Percentiles rank a stretch among this genome's conserved stretches.
Conservation (phyloP, 2,797 vertebrate genomes). For the Falco concolor region DNA sequence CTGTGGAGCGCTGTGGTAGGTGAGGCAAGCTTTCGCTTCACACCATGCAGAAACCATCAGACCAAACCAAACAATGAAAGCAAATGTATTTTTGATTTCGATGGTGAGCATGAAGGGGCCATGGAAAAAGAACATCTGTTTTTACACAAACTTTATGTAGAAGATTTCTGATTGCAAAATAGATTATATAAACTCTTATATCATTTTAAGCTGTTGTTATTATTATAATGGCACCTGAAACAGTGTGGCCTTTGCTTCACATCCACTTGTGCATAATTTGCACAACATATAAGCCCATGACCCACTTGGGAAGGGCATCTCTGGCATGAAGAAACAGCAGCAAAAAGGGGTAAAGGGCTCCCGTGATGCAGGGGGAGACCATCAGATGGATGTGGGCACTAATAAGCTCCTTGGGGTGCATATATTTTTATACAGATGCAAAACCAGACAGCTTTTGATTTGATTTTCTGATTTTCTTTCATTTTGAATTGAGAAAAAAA, state of each 20-base stretch:
- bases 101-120: neutral
- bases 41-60: neutral
- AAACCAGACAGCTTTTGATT: neutral
- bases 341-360: neutral
- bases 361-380: neutral
- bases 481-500: neutral
- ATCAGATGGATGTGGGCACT: neutral
- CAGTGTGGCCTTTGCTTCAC: neutral
- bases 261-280: neutral
- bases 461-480: neutral
- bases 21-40: neutral
- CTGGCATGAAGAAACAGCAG: neutral
- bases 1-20: fast-evolving
- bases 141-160: neutral
- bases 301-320: neutral
- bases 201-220: neutral
- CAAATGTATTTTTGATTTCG: neutral
- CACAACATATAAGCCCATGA: neutral
- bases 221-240: neutral
- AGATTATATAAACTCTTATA: neutral
- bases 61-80: neutral
- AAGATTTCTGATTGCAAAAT: neutral
- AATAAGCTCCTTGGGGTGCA: neutral
- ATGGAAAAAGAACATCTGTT: neutral
- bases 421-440: neutral